Evolutionary conservation across 2,888 invertebrate genomes (phyloP), one percentile per base, ranked within the genome.

Genomic region (Leptinotarsa peninsularis): DNA sequence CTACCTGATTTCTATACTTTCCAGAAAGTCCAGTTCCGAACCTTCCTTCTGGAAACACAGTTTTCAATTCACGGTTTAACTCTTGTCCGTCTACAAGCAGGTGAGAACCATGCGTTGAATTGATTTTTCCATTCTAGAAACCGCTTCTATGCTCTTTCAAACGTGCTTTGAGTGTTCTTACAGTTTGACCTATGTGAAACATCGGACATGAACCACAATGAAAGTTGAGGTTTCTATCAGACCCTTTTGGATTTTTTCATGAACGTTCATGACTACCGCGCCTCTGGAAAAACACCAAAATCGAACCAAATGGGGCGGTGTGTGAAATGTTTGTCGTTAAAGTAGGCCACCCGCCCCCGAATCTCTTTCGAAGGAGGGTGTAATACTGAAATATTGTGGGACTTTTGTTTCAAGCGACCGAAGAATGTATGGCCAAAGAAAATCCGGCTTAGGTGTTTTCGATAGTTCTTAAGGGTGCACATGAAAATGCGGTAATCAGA

Each of bases 331-430:
- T 63, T 63, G 63, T 63, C 75, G 75, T 77, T 76, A 73, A 76
- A 75, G 67, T 66, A 60, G 49, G 70, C 72, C 69, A 74, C 49
- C 76, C 50, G 71, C 78, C 73, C 66, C 23, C 23, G 69, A 23
- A 71, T 50, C 33, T 17, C 49, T 27, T 49, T 43, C 21, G 60
- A 66, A 72, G 68, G 78, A 73, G 67, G 56, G 66, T 49, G 75
- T 77, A 77, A 77, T 75, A 71, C 72, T 77, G 78, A 79, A 79
- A 75, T 79, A 79, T 79, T 73, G 69, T 68, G 50, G 49, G 71
- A 68, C 21, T 43, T 63, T 63, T 56, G 56, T 77, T 75, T 54
- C 71, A 43, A 74, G 63, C 68, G 71, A 50, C 52, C 13, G n/a
- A 33, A 49, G 54, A 60, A 67, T 66, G 49, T 63, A 63, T 43